Evolutionary conservation across 2,113 vertebrate species (phyloP).

Genomic region (Ciconia maguari): DNA sequence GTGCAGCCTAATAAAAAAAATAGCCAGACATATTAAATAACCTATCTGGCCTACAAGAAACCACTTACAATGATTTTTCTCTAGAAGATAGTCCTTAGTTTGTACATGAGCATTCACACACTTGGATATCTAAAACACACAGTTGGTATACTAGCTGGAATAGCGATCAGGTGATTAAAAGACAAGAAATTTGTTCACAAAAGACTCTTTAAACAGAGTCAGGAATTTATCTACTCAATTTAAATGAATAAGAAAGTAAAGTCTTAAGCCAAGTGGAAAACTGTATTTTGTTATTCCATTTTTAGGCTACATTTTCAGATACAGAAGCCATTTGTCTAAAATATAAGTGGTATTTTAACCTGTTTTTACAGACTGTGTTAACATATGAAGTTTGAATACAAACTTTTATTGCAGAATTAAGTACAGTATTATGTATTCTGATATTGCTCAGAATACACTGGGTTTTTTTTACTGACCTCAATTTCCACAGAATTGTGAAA

Average conservation of each 20-base stretch:
- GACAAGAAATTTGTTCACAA: not conserved
- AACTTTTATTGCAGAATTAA: not conserved
- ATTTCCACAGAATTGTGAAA: constrained; percentile 92
- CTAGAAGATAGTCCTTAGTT: not conserved
- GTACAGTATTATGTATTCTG: not conserved
- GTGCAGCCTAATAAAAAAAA: not conserved
- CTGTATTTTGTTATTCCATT: not conserved
- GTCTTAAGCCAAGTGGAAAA: not conserved
- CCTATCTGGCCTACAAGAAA: not conserved
- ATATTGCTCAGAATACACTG: not conserved
- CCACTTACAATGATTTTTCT: not conserved
- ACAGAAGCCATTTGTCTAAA: not conserved
- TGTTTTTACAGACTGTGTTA: not conserved
- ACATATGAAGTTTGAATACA: not conserved
- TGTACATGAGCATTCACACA: not conserved
- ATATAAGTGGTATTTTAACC: not conserved
- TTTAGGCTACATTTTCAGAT: not conserved
- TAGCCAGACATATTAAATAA: not conserved
- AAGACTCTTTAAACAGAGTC: not conserved
- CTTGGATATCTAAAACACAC: not conserved
- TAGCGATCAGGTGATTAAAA: not conserved
- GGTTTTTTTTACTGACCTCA: constrained; percentile 79
- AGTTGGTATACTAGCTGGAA: not conserved
- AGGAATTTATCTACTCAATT: not conserved
- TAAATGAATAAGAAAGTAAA: not conserved